A percentile compares a stretch with the other conserved stretches of the same genome.
Evolutionary conservation across 92 coral and sea anemone species (phyloP).

Genomic region (Desmophyllum pertusum): DNA sequence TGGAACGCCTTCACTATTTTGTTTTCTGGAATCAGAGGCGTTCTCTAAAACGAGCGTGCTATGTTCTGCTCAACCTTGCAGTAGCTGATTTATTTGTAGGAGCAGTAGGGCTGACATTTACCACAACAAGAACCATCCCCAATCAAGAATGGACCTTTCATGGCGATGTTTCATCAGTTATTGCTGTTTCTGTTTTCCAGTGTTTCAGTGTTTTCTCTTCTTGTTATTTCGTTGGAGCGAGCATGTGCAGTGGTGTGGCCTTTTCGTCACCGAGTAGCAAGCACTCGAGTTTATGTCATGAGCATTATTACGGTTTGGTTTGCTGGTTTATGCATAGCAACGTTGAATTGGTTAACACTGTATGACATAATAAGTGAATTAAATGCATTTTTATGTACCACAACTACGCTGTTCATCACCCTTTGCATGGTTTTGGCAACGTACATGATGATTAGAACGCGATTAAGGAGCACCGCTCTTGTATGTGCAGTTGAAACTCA

Average conservation of each 20-base stretch:
- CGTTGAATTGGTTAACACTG: not conserved
- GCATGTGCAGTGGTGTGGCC: conserved; percentile 2
- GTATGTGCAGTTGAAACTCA: not conserved
- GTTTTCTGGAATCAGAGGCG: conserved; percentile 6
- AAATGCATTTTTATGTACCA: not conserved
- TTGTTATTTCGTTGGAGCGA: conserved; percentile 9
- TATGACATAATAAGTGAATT: not conserved
- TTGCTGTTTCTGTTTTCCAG: not conserved
- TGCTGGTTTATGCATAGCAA: not conserved
- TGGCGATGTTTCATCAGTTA: not conserved
- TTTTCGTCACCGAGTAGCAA: not conserved
- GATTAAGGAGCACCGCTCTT: not conserved
- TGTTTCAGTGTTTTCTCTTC: not conserved
- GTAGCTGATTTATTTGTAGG: conserved; percentile 21
- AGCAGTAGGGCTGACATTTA: not conserved
- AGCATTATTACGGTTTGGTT: not conserved
- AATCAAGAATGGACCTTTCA: not conserved
- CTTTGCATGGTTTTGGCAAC: conserved; percentile 4
- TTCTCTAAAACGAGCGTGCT: not conserved
- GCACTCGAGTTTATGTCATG: not conserved
- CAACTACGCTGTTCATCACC: not conserved
- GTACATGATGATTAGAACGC: conserved; percentile 5
- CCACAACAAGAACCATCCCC: not conserved
- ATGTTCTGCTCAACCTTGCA: not conserved
- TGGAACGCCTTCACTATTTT: conserved; percentile 1